phyloP scores from a whole-genome alignment of 2,113 vertebrate genomes.

The Fulmarus glacialis region DNA sequence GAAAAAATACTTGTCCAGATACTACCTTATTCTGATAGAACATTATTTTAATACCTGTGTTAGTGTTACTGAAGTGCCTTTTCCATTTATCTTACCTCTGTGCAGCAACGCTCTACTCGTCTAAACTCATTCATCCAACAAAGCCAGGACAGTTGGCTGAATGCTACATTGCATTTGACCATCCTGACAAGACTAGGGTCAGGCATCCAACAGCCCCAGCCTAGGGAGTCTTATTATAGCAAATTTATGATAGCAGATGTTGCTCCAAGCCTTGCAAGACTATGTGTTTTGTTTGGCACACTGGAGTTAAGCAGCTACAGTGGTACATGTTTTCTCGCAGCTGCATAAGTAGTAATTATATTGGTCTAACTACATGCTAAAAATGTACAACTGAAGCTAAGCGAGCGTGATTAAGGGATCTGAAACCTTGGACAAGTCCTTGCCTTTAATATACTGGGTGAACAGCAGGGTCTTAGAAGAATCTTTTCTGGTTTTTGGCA shows the following conservation, averaged over 20 bases:
- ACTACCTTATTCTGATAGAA: not conserved
- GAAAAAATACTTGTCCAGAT: not conserved
- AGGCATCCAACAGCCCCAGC: not conserved
- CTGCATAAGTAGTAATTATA: slow-evolving; percentile 13
- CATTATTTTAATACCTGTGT: not conserved
- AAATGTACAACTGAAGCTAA: slow-evolving; percentile 9
- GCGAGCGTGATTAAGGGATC: not conserved
- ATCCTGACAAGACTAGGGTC: not conserved
- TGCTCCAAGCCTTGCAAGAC: not conserved
- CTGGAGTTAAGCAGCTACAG: not conserved
- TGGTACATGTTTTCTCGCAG: not conserved
- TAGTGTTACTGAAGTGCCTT: not conserved
- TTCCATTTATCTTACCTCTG: not conserved
- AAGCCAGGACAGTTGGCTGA: not conserved
- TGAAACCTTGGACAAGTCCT: not conserved
- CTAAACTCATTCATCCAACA: not conserved
- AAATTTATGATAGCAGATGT: slow-evolving; percentile 13
- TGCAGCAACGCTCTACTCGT: not conserved
- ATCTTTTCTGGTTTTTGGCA: not conserved
- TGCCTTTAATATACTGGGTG: not conserved
- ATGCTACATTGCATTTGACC: not conserved
- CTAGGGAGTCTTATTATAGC: not conserved
- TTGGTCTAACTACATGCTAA: not conserved
- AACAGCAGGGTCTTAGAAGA: not conserved
- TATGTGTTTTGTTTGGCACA: not conserved